Percentiles rank a stretch among this genome's conserved stretches.
Conservation (phyloP, 2,113 vertebrate genomes). For the Dolichotis patagonum region DNA sequence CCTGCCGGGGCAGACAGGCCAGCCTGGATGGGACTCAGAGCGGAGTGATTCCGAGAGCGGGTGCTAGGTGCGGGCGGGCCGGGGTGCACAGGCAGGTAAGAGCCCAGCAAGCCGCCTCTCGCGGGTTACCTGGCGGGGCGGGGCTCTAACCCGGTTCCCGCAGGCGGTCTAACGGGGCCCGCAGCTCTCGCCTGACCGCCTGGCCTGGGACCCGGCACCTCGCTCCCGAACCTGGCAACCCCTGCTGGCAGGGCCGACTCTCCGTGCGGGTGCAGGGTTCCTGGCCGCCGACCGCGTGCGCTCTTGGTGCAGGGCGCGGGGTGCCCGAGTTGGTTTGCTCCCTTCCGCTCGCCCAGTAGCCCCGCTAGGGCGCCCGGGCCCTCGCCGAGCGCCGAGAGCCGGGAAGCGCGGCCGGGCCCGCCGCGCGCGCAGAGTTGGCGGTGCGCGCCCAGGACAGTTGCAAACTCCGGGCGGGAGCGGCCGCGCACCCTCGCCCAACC, state of each 20-base stretch:
- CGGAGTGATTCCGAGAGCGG: rapidly evolving
- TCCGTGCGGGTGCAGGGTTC: background rate
- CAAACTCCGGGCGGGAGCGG: background rate
- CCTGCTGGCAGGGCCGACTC: too few species aligned
- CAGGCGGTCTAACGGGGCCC: background rate
- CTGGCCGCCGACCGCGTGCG: background rate
- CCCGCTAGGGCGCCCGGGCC: background rate
- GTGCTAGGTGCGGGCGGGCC: rapidly evolving
- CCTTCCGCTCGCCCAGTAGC: background rate
- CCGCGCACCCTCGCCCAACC: background rate
- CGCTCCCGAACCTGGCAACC: background rate
- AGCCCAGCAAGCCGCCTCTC: background rate
- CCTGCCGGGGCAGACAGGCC: background rate
- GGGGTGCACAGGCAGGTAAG: background rate
- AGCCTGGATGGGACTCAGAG: rapidly evolving
- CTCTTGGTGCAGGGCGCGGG: background rate
- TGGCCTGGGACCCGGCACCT: rapidly evolving
- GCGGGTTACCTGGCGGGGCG: background rate
- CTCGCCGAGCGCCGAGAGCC: background rate
- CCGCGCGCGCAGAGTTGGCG: background rate
- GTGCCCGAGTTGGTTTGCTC: background rate
- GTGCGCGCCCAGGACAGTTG: background rate
- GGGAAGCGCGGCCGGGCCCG: background rate
- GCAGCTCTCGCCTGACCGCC: too few species aligned
- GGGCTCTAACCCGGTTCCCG: rapidly evolving